phyloP scores from a whole-genome alignment of 2,797 vertebrate genomes.

The Myotis daubentonii region DNA sequence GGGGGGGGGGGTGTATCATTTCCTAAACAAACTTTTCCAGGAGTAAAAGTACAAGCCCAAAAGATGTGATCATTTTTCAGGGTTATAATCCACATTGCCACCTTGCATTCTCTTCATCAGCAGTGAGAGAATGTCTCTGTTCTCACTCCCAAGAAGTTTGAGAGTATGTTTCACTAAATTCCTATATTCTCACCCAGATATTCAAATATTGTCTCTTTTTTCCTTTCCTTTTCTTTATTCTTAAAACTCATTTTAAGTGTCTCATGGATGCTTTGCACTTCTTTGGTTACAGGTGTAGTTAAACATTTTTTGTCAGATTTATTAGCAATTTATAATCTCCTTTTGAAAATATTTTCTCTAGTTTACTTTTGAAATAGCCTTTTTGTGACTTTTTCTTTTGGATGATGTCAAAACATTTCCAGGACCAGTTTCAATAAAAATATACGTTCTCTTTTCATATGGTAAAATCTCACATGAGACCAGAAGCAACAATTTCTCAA shows the following conservation, averaged over 20 bases:
- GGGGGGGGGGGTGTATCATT: not conserved
- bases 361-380: constrained; percentile 31
- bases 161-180: not conserved
- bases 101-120: not conserved
- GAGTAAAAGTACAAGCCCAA: not conserved
- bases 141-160: not conserved
- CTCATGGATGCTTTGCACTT: not conserved
- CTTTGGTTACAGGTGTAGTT: not conserved
- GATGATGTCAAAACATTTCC: not conserved
- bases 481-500: not conserved
- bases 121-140: not conserved
- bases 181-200: not conserved
- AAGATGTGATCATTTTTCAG: not conserved
- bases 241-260: constrained; percentile 31
- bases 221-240: not conserved
- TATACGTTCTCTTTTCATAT: not conserved
- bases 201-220: not conserved
- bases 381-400: constrained; percentile 38
- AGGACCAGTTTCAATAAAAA: constrained; percentile 20
- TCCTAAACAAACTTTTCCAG: not conserved
- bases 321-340: not conserved
- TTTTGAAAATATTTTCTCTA: not conserved
- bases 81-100: not conserved
- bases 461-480: not conserved
- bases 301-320: constrained; percentile 2